Base-by-base conservation (phyloP, 2,888 invertebrate genomes). In the Drosophila glabriapex region DNA sequence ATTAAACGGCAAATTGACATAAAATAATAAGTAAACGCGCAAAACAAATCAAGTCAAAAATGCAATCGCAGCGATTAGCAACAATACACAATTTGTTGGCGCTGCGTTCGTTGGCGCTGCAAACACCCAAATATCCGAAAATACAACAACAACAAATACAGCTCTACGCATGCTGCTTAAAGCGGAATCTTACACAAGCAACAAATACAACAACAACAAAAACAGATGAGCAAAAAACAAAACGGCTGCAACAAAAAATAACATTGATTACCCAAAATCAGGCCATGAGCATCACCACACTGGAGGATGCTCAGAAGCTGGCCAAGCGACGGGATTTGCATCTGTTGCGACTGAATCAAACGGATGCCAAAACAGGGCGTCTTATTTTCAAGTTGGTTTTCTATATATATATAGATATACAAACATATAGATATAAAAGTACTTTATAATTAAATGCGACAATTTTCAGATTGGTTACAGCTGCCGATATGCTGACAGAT, bases 221-320 rank as follows among this genome's bases (percentile, higher is more conserved):
- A 49, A 22, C 59, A 31, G 43, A 63, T 52, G 80, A 60, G 14
- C 70, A 56, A 68, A 89, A 73, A 63, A 53, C 59, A 37, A 78
- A 29, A 29, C 73, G 43, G 14, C 54, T 12, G 3, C 75, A 73
- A 31, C 73, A 85, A n/a, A 95, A 95, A 93, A 95, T 97, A 75
- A 96, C 96, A 0, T 92, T 97, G 35, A 93, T 97, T 68, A 93
- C 94, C 43, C 93, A 94, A 39, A 95, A 96, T 90, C 93, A 95
- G 83, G 93, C 94, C 37, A 92, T 96, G 28, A 94, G 93, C 73
- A 94, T 96, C 4, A 94, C 95, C 1, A 95, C 96, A 33, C 78
- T 97, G 33, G 95, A 95, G 76, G 95, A 96, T 83, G 97, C 97
- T 0, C 94, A 95, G 81, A 96, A 94, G 91, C 85, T 97, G 70